Evolutionary conservation across 2,113 vertebrate genomes (phyloP).

Genomic region (Bubo scandiacus): DNA sequence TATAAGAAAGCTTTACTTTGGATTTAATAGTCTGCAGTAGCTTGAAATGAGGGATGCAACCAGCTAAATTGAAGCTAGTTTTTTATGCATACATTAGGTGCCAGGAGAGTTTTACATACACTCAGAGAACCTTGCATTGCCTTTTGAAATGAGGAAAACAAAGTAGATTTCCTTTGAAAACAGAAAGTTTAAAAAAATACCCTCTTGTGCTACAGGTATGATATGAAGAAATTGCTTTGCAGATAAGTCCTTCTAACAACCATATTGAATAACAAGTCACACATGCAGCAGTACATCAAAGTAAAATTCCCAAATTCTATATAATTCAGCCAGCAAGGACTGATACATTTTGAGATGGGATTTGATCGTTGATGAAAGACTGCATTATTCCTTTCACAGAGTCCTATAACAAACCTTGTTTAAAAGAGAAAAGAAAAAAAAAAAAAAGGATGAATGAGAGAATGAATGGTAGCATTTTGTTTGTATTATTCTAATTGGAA

Average conservation of each 20-base stretch:
- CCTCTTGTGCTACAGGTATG: not conserved
- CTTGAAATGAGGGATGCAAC: slow-evolving; percentile 12
- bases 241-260: not conserved
- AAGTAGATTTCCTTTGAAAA: slow-evolving; percentile 14
- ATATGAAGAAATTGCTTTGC: not conserved
- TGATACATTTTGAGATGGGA: not conserved
- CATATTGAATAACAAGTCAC: not conserved
- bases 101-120: not conserved
- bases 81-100: not conserved
- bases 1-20: not conserved
- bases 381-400: not conserved
- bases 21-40: slow-evolving; percentile 30
- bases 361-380: not conserved
- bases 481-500: not conserved
- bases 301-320: not conserved
- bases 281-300: not conserved
- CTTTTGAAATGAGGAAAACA: slow-evolving; percentile 8
- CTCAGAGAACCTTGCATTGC: not conserved
- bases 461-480: not conserved
- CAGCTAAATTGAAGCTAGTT: not conserved
- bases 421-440: not conserved
- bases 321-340: not conserved
- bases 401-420: not conserved
- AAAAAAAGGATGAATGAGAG: not conserved
- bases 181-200: not conserved